Percentiles rank a stretch among this genome's conserved stretches.
Evolutionary conservation across 2,888 invertebrate species (phyloP).

Genomic region (Aphidoletes aphidimyza): DNA sequence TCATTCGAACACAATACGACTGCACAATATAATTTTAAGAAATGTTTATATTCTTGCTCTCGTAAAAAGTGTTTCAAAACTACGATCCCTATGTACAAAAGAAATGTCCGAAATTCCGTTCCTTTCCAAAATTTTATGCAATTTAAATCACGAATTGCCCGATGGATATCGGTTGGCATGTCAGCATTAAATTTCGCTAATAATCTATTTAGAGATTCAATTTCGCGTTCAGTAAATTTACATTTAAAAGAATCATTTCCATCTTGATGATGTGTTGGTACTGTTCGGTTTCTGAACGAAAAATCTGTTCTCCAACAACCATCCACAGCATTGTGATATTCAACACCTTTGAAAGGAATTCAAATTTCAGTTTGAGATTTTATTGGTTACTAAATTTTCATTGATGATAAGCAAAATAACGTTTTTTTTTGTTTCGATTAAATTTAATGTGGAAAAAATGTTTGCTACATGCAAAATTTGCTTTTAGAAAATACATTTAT

Average conservation of each 20-base stretch:
- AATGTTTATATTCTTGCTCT: constrained; percentile 56
- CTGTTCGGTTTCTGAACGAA: not conserved
- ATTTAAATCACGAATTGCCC: constrained; percentile 57
- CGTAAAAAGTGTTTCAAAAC: constrained; percentile 58
- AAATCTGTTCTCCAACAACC: not conserved
- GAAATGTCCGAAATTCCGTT: constrained; percentile 58
- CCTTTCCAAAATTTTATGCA: constrained; percentile 59
- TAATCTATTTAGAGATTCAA: not conserved
- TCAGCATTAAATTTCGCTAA: constrained; percentile 56
- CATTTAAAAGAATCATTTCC: not conserved
- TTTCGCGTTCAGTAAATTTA: not conserved
- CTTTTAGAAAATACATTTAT: too few relatives aligned
- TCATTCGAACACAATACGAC: constrained; percentile 55
- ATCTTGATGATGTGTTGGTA: not conserved
- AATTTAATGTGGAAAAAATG: too few relatives aligned
- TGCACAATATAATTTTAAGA: constrained; percentile 56
- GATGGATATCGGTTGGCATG: constrained; percentile 58
- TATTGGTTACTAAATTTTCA: too few relatives aligned
- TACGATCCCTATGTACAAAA: constrained; percentile 59
- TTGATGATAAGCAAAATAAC: too few relatives aligned
- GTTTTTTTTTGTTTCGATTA: too few relatives aligned
- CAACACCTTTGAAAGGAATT: too few relatives aligned
- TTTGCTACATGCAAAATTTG: too few relatives aligned
- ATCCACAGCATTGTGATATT: not conserved
- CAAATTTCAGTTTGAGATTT: too few relatives aligned